Conservation (phyloP, 2,888 invertebrate species). For the Mesorhabditis spiculigera region DNA sequence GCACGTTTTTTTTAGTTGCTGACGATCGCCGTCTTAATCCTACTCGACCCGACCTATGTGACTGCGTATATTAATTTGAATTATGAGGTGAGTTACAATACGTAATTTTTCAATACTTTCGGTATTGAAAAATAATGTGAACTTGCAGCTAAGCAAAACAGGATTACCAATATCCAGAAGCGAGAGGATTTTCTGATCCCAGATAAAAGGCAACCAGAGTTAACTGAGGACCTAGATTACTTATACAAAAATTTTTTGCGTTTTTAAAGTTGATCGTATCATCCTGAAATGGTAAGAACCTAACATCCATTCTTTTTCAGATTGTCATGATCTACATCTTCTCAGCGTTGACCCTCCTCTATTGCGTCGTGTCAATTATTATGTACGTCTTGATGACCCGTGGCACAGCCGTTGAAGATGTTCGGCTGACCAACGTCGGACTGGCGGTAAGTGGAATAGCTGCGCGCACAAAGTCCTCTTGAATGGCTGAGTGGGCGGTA, state of each 20-base stretch:
- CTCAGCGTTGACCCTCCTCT: constrained; percentile 50
- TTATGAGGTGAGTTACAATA: constrained; percentile 20
- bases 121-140: neutral
- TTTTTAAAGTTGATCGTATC: too few species aligned
- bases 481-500: too few species aligned
- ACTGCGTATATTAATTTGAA: constrained; percentile 57
- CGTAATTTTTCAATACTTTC: neutral
- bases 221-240: neutral
- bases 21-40: constrained; percentile 44
- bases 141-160: neutral
- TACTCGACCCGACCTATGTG: constrained; percentile 54
- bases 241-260: too few species aligned
- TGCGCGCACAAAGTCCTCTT: too few species aligned
- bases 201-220: neutral
- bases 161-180: too few species aligned
- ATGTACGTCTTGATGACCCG: constrained; percentile 49
- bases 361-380: constrained; percentile 51
- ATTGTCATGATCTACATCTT: constrained; percentile 51
- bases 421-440: constrained; percentile 50
- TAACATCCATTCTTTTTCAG: constrained; percentile 15
- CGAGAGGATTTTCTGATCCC: too few species aligned
- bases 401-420: constrained; percentile 35
- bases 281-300: neutral
- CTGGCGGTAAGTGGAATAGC: constrained; percentile 37
- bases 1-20: constrained; percentile 35